These are phyloP conservation scores for Akabosia matsudoensis DNA, from an alignment of 1,140 invertebrate species.

Conservation along the genomic window DNA sequence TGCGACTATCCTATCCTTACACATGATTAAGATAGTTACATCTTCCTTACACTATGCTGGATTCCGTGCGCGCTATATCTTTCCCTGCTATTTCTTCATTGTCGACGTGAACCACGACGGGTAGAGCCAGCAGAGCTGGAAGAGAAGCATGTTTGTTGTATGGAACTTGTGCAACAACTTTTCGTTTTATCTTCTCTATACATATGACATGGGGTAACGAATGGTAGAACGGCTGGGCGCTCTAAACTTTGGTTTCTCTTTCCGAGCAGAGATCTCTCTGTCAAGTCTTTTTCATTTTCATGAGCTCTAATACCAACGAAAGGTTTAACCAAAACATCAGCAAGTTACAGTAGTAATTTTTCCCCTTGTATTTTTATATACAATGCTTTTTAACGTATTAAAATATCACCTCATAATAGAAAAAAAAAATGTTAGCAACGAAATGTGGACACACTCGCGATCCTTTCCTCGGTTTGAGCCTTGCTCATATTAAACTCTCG, in stretches of 20 bases:
- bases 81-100: constrained; percentile 3
- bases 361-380: too few species aligned
- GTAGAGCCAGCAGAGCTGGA: constrained; percentile 28
- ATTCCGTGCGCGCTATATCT: neutral
- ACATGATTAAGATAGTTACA: constrained; percentile 1
- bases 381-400: too few species aligned
- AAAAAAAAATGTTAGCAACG: too few species aligned
- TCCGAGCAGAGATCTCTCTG: constrained; percentile 43
- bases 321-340: neutral
- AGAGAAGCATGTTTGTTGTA: neutral
- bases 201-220: neutral
- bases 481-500: too few species aligned
- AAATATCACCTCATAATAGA: too few species aligned
- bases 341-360: neutral
- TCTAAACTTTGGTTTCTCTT: constrained; percentile 3
- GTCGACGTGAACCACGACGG: constrained; percentile 26
- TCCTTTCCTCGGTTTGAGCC: too few species aligned
- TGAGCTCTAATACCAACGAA: neutral
- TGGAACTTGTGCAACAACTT: neutral
- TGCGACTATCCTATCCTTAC: neutral
- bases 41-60: neutral
- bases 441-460: too few species aligned
- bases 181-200: neutral
- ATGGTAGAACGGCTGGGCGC: constrained; percentile 33
- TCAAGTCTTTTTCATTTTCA: constrained; percentile 45